Evolutionary conservation across 2,888 invertebrate genomes (phyloP).

Genomic region (Micoletzkya japonica): DNA sequence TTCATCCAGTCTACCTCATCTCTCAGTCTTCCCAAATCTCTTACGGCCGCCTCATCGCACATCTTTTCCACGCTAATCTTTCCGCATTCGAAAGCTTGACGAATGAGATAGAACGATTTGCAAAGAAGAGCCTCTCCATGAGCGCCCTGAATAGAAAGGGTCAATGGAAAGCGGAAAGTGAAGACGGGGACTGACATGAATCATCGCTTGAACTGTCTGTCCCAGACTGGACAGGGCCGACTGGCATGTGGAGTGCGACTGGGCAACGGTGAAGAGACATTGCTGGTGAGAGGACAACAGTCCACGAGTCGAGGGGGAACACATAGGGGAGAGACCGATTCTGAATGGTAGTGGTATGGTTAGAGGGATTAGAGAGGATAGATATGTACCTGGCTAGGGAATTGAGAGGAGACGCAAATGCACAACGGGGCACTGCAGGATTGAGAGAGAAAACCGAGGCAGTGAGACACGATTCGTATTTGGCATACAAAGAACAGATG

Average conservation of each 20-base stretch:
- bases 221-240: constrained; percentile 49
- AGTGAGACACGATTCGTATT: constrained; percentile 50
- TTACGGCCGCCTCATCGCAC: constrained; percentile 45
- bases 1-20: constrained; percentile 35
- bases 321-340: constrained; percentile 59
- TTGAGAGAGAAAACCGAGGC: constrained; percentile 49
- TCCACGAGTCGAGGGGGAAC: constrained; percentile 45
- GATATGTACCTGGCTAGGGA: constrained; percentile 50
- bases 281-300: constrained; percentile 49
- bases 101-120: constrained; percentile 58
- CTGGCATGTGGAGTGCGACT: constrained; percentile 46
- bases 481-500: constrained; percentile 52
- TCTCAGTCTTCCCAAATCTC: constrained; percentile 46
- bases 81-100: constrained; percentile 56
- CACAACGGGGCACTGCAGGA: constrained; percentile 46
- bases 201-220: constrained; percentile 52
- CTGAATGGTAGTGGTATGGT: too few relatives aligned
- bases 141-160: constrained; percentile 47
- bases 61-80: constrained; percentile 39
- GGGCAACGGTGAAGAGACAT: constrained; percentile 47
- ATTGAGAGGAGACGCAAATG: constrained; percentile 60
- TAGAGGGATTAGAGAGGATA: not conserved
- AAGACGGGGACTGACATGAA: constrained; percentile 34
- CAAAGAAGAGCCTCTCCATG: constrained; percentile 60
- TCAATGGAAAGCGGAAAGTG: not conserved